Evolutionary conservation across 2,797 vertebrate genomes (phyloP).

Genomic region (Pterois miles): DNA sequence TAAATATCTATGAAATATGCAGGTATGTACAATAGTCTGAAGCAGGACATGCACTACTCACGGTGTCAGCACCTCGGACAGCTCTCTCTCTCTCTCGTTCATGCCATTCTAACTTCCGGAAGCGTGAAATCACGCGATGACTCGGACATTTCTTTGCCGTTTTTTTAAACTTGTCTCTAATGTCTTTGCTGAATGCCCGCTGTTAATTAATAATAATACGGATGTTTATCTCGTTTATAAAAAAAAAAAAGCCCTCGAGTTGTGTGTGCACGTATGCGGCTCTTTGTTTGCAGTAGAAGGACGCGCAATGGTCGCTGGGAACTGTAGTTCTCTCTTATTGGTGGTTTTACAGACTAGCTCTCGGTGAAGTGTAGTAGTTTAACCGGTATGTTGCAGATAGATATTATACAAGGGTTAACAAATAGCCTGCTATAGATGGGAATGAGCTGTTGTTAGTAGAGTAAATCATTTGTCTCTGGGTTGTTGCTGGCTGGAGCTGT

Average conservation of each 20-base stretch:
- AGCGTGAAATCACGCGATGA: slow-evolving; percentile 60
- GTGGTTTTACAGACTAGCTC: not conserved
- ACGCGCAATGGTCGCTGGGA: slow-evolving; percentile 48
- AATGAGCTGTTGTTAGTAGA: not conserved
- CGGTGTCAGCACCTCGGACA: slow-evolving; percentile 80
- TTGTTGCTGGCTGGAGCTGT: not conserved
- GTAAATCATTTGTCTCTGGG: not conserved
- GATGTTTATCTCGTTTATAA: rapidly evolving
- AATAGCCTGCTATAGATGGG: not conserved
- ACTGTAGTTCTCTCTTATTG: slow-evolving; percentile 36
- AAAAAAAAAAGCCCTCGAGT: not conserved
- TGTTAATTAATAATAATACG: not conserved
- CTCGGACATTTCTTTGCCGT: not conserved
- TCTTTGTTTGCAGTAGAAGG: slow-evolving; percentile 21
- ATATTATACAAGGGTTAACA: not conserved
- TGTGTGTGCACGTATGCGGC: not conserved
- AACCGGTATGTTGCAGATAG: not conserved
- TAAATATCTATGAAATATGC: not conserved
- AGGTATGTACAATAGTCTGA: not conserved
- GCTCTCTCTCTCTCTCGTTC: slow-evolving; percentile 57
- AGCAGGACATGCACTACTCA: slow-evolving; percentile 40
- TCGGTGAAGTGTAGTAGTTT: not conserved
- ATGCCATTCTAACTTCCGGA: slow-evolving; percentile 56
- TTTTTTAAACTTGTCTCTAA: not conserved
- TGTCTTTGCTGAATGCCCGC: not conserved